Base-by-base conservation (phyloP, 23 tunicate species). In the Botrylloides violaceus region DNA sequence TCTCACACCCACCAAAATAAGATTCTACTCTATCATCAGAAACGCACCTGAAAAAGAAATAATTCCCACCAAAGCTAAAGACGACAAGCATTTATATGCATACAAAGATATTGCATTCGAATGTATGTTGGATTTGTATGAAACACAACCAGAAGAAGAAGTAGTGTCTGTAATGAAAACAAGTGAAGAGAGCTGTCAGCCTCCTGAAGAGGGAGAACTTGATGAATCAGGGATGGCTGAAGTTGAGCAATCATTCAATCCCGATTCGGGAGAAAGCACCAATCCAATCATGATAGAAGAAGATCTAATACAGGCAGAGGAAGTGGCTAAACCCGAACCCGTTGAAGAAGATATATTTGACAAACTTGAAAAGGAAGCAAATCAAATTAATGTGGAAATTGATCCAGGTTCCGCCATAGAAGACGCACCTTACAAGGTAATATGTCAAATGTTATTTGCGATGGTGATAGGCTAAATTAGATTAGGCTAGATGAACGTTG, bases 1-100 rank as follows among this genome's bases (percentile, higher is more conserved):
- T 9, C 47, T 68, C 27, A 68, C 58, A 6, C 56, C 74, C 43
- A 68, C 74, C 29, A 68, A 68, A 68, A 21, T 63, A 22, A 18
- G 64, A 22, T 63, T 27, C 33, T 63, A 63, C 35, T 15, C 70
- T 3, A 29, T 34, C 4, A 27, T 63, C 18, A 4, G 33, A 19
- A 31, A 33, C 23, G 70, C 70, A 4, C 70, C 70, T 3, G 70
- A 63, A 63, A 33, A 63, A 31, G 70, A 63, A 29, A 33, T 63
- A 19, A 34, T 63, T 29, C 35, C 70, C 36, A 9, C 35, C 36
- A 63, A 63, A 63, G 70, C 70, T 4, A 31, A 31, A 15, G 70
- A 63, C 29, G 33, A 3, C 4, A 63, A 63, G 29, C 70, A 63
- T 31, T 25, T 63, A 3, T 33, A 33, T 9, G 36, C 36, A 7